Evolutionary conservation across 2,113 vertebrate genomes (phyloP).

Genomic region (Hucho hucho): DNA sequence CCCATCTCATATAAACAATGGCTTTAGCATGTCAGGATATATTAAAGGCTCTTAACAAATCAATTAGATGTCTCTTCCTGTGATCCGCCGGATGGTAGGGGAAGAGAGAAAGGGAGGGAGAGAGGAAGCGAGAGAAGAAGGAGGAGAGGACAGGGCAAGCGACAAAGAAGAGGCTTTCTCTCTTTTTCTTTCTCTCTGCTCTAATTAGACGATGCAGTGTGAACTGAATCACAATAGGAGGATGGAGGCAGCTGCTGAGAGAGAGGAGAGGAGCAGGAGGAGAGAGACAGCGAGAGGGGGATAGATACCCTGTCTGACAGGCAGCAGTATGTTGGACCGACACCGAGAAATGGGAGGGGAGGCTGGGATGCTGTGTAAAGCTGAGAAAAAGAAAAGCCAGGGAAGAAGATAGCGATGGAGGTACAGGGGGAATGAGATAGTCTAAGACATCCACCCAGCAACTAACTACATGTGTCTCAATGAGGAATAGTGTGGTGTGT

Average conservation of each 20-base stretch:
- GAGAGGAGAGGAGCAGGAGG: neutral
- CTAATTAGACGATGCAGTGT: conserved; percentile 70
- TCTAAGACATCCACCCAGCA: neutral
- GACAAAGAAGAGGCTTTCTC: conserved; percentile 42
- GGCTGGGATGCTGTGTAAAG: neutral
- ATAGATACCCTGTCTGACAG: neutral
- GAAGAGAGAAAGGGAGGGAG: conserved; percentile 23
- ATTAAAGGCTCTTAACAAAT: conserved; percentile 59
- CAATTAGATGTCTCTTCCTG: conserved; percentile 56
- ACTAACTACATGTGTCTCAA: conserved; percentile 26
- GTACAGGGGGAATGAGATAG: neutral
- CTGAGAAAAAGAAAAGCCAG: neutral
- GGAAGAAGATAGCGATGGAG: neutral
- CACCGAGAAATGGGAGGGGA: conserved; percentile 14
- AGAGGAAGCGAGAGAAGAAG: conserved; percentile 23
- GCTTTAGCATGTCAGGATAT: conserved; percentile 30
- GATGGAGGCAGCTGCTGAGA: conserved; percentile 20
- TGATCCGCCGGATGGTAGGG: conserved; percentile 52
- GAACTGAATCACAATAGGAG: conserved; percentile 66
- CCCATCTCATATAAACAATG: conserved; percentile 21
- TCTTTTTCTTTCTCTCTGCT: conserved; percentile 59
- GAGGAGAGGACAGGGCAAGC: conserved; percentile 37
- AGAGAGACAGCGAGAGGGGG: neutral
- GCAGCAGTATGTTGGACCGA: conserved; percentile 11
- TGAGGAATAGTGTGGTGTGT: conserved; percentile 36